These are phyloP conservation scores for Choloepus hoffmanni DNA, from an alignment of 2,113 vertebrate genomes.

Conservation along the genomic window DNA sequence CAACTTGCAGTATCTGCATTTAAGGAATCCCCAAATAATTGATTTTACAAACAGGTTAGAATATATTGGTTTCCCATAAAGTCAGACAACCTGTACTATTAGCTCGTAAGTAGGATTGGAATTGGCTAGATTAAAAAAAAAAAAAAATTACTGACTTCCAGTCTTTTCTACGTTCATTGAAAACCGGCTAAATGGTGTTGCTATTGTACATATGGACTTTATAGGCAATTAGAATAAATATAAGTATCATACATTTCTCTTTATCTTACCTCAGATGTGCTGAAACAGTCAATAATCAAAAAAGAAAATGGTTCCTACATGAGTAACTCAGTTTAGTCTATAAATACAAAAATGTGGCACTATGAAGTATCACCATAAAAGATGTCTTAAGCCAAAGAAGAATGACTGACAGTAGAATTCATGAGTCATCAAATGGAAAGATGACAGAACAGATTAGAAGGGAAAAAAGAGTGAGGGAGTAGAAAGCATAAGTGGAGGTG, in stretches of 20 bases:
- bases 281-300: conserved; percentile 20
- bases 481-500: conserved; percentile 2
- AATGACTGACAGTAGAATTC: not conserved
- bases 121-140: not conserved
- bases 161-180: not conserved
- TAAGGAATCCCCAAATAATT: conserved; percentile 24
- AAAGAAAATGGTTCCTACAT: conserved; percentile 46
- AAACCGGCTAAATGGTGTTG: not conserved
- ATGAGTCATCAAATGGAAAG: conserved; percentile 22
- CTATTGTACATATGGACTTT: not conserved
- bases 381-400: conserved; percentile 16
- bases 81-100: not conserved
- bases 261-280: not conserved
- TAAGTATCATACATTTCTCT: not conserved
- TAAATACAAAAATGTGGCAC: not conserved
- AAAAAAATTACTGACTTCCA: not conserved
- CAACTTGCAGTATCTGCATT: not conserved
- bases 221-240: not conserved
- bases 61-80: conserved; percentile 32
- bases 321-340: conserved; percentile 34
- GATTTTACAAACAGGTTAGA: not conserved
- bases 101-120: conserved; percentile 6
- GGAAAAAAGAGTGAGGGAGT: not conserved
- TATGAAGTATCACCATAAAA: not conserved
- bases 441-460: not conserved